A percentile compares a stretch with the other conserved stretches of the same genome.
Evolutionary conservation across 2,797 vertebrate genomes (phyloP).

Genomic region (Lacerta bilineata): DNA sequence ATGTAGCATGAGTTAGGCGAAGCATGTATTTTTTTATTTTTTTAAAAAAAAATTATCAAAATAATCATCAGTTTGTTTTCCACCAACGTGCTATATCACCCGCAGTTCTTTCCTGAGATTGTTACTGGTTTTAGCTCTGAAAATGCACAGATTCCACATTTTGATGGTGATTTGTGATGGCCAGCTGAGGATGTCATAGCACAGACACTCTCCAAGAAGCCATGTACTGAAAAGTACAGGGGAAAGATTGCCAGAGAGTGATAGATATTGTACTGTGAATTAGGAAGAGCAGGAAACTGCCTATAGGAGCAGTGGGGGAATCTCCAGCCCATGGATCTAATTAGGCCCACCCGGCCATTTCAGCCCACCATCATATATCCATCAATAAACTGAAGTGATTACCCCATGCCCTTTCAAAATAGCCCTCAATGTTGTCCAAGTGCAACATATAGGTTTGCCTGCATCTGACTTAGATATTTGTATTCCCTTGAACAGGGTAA

Average conservation of each 20-base stretch:
- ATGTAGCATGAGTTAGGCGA: neutral
- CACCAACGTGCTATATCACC: neutral
- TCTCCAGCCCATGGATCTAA: too few relatives aligned
- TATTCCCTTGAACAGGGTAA: neutral
- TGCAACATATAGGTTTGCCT: neutral
- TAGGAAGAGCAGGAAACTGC: neutral
- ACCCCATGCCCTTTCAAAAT: neutral
- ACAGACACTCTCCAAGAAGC: neutral
- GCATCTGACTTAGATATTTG: neutral
- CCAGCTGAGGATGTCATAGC: neutral
- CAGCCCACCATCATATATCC: too few relatives aligned
- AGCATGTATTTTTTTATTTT: neutral
- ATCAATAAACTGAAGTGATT: too few relatives aligned
- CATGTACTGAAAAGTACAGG: neutral
- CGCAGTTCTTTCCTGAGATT: neutral
- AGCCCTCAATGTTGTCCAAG: neutral
- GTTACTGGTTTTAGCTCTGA: neutral
- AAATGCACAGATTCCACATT: neutral
- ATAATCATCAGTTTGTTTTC: constrained; percentile 9
- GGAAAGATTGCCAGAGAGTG: neutral
- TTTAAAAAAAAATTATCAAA: neutral
- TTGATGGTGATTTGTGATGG: neutral
- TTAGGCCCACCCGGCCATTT: too few relatives aligned
- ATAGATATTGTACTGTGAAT: neutral
- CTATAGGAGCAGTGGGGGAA: too few relatives aligned